Conservation (phyloP, 2,113 vertebrate species). For the Danio rerio region GRCz12tu NC_133196.1:30782501-30783000, state of each 20-base stretch:
- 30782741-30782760: conserved; percentile 55
- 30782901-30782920: conserved; percentile 18
- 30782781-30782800: conserved; percentile 52
- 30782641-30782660: conserved; percentile 55
- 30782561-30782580: neutral
- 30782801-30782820: conserved; percentile 48
- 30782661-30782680: conserved; percentile 56
- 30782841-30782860: conserved; percentile 37
- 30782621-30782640: conserved; percentile 40
- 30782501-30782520: neutral
- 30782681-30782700: conserved; percentile 47
- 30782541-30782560: conserved; percentile 8
- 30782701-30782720: conserved; percentile 54
- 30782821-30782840: conserved; percentile 47
- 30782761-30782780: conserved; percentile 55
- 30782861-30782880: conserved; percentile 40
- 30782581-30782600: neutral
- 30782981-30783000: conserved; percentile 3
- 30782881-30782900: conserved; percentile 19
- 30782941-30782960: conserved; percentile 31
- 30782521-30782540: neutral
- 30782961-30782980: neutral
- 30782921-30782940: neutral
- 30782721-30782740: conserved; percentile 50
- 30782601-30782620: conserved; percentile 37